Conservation (phyloP, 2,113 vertebrate genomes). For the Silurus asotus region DNA sequence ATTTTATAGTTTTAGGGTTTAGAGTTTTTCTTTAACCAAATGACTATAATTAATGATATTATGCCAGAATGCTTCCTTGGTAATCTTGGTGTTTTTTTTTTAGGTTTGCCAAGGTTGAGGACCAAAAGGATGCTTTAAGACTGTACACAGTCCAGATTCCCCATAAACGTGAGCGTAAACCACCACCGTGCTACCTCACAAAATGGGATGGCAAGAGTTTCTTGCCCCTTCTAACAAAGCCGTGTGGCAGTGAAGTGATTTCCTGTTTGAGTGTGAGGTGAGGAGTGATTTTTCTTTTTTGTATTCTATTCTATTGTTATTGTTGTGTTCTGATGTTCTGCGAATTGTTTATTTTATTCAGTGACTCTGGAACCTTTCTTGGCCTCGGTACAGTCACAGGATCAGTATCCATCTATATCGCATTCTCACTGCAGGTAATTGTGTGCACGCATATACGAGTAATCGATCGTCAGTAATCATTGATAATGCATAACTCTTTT, state of each 20-base stretch:
- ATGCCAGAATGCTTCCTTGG: neutral
- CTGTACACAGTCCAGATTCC: slow-evolving; percentile 96
- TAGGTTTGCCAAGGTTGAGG: slow-evolving; percentile 87
- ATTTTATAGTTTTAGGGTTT: neutral
- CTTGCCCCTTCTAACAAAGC: slow-evolving; percentile 83
- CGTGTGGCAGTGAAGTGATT: slow-evolving; percentile 88
- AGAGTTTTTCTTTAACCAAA: neutral
- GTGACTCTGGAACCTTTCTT: slow-evolving; percentile 91
- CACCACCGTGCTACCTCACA: slow-evolving; percentile 88
- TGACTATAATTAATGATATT: neutral
- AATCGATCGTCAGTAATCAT: neutral
- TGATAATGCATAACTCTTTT: neutral
- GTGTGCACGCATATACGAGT: neutral
- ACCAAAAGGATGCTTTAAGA: slow-evolving; percentile 77
- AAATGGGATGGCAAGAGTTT: slow-evolving; percentile 92
- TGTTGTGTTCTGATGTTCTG: slow-evolving; percentile 1
- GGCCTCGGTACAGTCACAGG: slow-evolving; percentile 93
- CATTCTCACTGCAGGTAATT: slow-evolving; percentile 92
- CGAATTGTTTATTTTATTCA: slow-evolving; percentile 56
- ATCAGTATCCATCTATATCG: slow-evolving; percentile 91
- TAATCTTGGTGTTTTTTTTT: slow-evolving; percentile 14
- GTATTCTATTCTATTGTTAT: neutral
- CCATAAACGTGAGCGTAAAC: slow-evolving; percentile 87
- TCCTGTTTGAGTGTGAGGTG: slow-evolving; percentile 89
- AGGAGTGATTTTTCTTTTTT: neutral